A percentile compares a stretch with the other conserved stretches of the same genome.
phyloP scores from a whole-genome alignment of 2,113 vertebrate genomes.

The Gymnarchus niloticus region DNA sequence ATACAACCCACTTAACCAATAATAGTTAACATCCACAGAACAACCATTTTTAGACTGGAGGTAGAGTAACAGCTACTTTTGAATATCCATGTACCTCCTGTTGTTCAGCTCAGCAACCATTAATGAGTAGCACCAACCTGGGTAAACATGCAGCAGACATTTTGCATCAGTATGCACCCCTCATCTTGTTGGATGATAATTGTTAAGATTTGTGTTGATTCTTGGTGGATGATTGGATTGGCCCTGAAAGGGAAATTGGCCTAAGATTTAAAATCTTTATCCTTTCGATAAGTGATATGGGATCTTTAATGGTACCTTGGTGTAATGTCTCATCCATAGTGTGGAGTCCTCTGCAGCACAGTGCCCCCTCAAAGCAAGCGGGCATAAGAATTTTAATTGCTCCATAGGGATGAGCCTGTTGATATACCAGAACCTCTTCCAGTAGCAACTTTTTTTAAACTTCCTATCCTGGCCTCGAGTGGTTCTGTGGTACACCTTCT shows the following conservation, averaged over 20 bases:
- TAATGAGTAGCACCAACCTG: not conserved
- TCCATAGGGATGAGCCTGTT: not conserved
- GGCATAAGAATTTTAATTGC: not conserved
- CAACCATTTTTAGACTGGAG: not conserved
- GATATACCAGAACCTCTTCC: not conserved
- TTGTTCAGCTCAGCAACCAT: not conserved
- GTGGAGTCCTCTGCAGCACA: not conserved
- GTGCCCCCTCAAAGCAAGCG: not conserved
- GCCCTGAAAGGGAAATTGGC: not conserved
- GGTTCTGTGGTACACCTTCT: not conserved
- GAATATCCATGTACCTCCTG: conserved; percentile 1
- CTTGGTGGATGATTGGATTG: not conserved
- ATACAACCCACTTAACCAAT: not conserved
- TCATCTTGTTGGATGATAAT: not conserved
- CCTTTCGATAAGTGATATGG: conserved; percentile 11
- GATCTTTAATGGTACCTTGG: not conserved
- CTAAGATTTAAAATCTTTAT: conserved; percentile 2
- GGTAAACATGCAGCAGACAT: not conserved
- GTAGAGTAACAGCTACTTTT: not conserved
- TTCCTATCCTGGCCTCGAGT: not conserved
- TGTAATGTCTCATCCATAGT: not conserved
- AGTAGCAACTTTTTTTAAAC: not conserved
- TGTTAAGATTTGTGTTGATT: not conserved
- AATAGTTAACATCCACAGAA: not conserved
- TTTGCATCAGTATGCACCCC: not conserved